Evolutionary conservation across 2,113 vertebrate genomes (phyloP), one percentile per base, ranked within the genome.

Genomic region (Orthonyx spaldingii): DNA sequence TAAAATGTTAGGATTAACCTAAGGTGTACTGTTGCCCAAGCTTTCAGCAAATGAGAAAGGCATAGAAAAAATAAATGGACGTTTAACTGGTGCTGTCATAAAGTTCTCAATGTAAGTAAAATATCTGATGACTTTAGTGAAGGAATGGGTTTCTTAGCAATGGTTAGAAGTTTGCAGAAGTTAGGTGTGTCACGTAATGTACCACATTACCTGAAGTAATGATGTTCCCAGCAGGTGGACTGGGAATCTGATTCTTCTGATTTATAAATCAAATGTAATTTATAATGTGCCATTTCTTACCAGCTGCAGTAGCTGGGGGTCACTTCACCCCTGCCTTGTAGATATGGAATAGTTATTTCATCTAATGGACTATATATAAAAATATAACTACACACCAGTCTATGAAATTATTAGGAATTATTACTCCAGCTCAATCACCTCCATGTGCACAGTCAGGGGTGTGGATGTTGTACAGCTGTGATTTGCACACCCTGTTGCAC

Each of bases 1-100:
- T 96, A 94, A 95, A 96, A 94, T 90, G 59, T 95, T 95, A 83
- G 94, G 46, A 91, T 94, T 96, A 87, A 92, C 90, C 71, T 94
- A 77, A 83, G 79, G 75, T 91, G 24, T 84, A 14, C 79, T 70
- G 50, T 87, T 96, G 39, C 52, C 71, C 78, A 90, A 78, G 87
- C 84, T 90, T 93, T 85, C 82, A 81, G 63, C 59, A 88, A 80
- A 66, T 74, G 68, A 92, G 85, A 84, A 95, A 80, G 23, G 2
- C 47, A 49, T 1, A 84, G 56, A 70, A 90, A 69, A 84, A 88
- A 68, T 52, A 78, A 92, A 64, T 63, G 59, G 42, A 47, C 42
- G 8, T 77, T 94, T 84, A 84, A 83, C 33, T 77, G 55, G 39
- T 83, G 55, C 35, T 83, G 59, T 47, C 44, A 71, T 84, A 56